Percentiles rank a stretch among this genome's conserved stretches.
phyloP scores from a whole-genome alignment of 2,797 vertebrate genomes.

The Decapterus maruadsi region DNA sequence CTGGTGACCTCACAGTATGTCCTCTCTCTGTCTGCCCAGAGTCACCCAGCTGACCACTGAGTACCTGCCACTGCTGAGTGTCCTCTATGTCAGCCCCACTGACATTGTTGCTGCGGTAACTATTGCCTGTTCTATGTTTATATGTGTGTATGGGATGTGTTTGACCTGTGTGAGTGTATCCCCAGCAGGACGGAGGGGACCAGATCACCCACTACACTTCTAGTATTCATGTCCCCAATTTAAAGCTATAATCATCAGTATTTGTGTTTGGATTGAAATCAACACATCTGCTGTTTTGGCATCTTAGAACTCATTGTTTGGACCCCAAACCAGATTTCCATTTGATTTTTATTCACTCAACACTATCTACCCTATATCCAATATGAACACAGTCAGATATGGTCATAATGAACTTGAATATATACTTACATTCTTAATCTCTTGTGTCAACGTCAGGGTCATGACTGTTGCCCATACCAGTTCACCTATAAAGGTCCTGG shows the following conservation, averaged over 20 bases:
- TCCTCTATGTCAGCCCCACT: conserved; percentile 81
- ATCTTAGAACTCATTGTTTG: too few relatives aligned
- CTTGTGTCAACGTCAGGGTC: conserved; percentile 75
- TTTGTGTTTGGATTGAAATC: neutral
- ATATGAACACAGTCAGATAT: neutral
- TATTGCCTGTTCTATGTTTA: conserved; percentile 1
- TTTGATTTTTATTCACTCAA: too few relatives aligned
- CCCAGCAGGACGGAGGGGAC: neutral
- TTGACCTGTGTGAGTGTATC: neutral
- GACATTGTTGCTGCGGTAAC: conserved; percentile 83
- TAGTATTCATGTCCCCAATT: too few relatives aligned
- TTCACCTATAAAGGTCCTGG: conserved; percentile 82
- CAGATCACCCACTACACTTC: neutral
- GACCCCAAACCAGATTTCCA: neutral
- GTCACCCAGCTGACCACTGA: conserved; percentile 82
- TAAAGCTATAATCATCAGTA: neutral
- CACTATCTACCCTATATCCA: too few relatives aligned
- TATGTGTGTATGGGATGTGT: conserved; percentile 2
- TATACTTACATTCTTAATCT: neutral
- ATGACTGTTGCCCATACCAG: conserved; percentile 87
- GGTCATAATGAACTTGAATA: neutral
- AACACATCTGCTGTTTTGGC: neutral
- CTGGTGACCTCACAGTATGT: neutral
- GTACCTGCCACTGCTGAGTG: conserved; percentile 75
- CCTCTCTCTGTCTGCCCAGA: conserved; percentile 64